These are phyloP conservation scores for Leucosticte australis DNA, from an alignment of 2,113 vertebrate species.

Conservation along the genomic window DNA sequence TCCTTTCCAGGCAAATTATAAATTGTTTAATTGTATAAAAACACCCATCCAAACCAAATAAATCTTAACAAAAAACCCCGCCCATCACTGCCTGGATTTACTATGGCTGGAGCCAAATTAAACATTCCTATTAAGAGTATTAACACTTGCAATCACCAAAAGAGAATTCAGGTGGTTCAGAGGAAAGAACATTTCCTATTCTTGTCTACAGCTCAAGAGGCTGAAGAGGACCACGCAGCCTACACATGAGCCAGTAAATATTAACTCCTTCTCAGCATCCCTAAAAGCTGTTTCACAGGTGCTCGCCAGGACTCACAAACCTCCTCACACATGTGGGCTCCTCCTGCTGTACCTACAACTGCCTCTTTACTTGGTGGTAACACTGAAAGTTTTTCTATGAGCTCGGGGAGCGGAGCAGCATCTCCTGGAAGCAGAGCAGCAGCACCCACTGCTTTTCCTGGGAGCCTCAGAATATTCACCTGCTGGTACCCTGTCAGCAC, in stretches of 20 bases:
- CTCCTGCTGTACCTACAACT: neutral
- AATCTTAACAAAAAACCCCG: accelerated
- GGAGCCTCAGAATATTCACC: neutral
- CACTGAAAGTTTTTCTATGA: neutral
- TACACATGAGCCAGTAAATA: neutral
- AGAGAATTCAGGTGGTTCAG: neutral
- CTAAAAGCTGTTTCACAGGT: neutral
- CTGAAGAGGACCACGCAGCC: neutral
- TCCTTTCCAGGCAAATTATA: neutral
- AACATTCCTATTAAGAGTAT: neutral
- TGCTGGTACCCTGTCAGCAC: neutral
- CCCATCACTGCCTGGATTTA: neutral
- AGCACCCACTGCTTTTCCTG: neutral
- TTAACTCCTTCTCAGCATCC: neutral
- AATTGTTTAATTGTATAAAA: neutral
- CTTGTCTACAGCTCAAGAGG: neutral
- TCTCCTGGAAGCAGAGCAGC: neutral
- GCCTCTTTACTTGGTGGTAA: neutral
- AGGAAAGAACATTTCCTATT: neutral
- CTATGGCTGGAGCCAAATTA: neutral
- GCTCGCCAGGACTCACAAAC: neutral
- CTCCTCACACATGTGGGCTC: neutral
- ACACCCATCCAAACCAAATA: neutral
- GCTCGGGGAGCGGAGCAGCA: accelerated
- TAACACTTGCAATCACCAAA: neutral